Evolutionary conservation across 2,113 vertebrate species (phyloP).

Genomic region (Chloropsis hardwickii): DNA sequence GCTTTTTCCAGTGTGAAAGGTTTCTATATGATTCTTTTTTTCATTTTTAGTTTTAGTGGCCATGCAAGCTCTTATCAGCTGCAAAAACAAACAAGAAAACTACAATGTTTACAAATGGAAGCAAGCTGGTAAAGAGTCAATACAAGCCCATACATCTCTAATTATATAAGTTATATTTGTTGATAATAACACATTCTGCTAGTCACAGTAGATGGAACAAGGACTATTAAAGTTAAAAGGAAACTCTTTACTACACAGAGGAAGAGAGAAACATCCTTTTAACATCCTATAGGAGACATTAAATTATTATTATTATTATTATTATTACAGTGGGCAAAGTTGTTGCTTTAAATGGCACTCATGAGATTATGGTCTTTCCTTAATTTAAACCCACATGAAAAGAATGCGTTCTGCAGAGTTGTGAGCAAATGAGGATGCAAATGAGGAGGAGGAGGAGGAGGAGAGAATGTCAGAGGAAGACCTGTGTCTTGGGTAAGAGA

Average conservation of each 20-base stretch:
- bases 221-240: conserved; percentile 10
- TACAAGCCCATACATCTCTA: neutral
- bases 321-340: neutral
- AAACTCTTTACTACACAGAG: neutral
- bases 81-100: neutral
- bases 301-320: neutral
- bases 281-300: neutral
- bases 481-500: neutral
- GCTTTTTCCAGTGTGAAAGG: neutral
- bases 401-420: neutral
- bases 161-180: neutral
- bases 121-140: neutral
- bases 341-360: neutral
- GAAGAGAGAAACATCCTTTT: neutral
- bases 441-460: neutral
- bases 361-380: neutral
- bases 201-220: neutral
- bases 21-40: neutral
- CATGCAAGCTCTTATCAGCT: neutral
- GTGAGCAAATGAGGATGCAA: neutral
- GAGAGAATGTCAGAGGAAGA: neutral
- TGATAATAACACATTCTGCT: neutral
- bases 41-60: neutral
- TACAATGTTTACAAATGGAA: neutral
- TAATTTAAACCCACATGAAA: conserved; percentile 2